Percentiles rank a stretch among this genome's conserved stretches.
Evolutionary conservation across 2,888 invertebrate species (phyloP).

Genomic region (Terebella lapidaria): DNA sequence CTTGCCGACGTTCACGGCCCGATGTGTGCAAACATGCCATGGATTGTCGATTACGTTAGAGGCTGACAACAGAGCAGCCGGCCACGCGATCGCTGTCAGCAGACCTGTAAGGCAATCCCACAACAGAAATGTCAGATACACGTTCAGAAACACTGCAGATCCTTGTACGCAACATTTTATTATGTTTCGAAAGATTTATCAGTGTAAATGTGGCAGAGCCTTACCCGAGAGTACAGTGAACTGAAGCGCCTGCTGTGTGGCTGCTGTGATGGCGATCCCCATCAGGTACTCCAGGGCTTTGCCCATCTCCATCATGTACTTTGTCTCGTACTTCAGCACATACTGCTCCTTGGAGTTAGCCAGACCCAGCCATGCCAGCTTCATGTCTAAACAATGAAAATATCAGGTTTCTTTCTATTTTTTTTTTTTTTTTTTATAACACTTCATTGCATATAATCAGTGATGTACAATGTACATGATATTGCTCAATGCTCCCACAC

Average conservation of each 20-base stretch:
- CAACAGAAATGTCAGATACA: too few relatives aligned
- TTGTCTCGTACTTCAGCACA: conserved; percentile 62
- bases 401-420: too few relatives aligned
- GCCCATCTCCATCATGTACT: conserved; percentile 61
- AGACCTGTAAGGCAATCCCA: conserved; percentile 53
- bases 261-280: conserved; percentile 37
- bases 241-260: conserved; percentile 62
- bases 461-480: too few relatives aligned
- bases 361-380: conserved; percentile 60
- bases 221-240: conserved; percentile 62
- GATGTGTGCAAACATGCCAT: conserved; percentile 64
- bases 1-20: conserved; percentile 62
- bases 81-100: conserved; percentile 65
- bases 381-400: conserved; percentile 41
- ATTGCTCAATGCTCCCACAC: not conserved
- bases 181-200: too few relatives aligned
- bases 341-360: conserved; percentile 63
- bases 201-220: too few relatives aligned
- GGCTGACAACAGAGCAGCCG: conserved; percentile 60
- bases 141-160: too few relatives aligned
- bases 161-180: too few relatives aligned
- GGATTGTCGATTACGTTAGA: conserved; percentile 61
- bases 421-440: too few relatives aligned
- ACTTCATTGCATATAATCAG: too few relatives aligned
- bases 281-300: conserved; percentile 61